Base-by-base conservation (phyloP, 2,113 vertebrate species). In the Melospiza melodia region DNA sequence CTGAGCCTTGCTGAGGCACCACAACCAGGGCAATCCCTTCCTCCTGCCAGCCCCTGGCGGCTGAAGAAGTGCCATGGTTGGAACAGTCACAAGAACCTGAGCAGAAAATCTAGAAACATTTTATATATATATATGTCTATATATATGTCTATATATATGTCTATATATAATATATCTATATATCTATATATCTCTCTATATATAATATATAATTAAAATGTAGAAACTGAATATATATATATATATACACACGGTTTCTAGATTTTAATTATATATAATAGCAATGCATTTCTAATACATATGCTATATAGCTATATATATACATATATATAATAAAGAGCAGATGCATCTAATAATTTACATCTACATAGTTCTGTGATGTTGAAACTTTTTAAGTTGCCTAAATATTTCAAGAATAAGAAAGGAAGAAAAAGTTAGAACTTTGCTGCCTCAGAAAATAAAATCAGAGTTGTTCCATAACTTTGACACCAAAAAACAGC, bases 401-500 rank as follows among this genome's bases (percentile, higher is more conserved):
- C 16, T 52, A 72, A 52, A 8, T 30, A 30, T 59, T 90, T 90
- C 65, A 67, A 76, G 35, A 85, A 43, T 12, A 48, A 68, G 30
- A 73, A 91, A 79, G 18, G 30, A 58, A 82, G 39, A 33, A 71
- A 89, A 72, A 74, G 15, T 22, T 27, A 37, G 10, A 15, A 12
- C 15, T 73, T 57, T 25, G 9, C 22, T 55, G 28, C 13, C 31
- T 30, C 59, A 52, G 55, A 74, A 85, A 63, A 66, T 20, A 48
- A 72, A 89, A 68, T 41, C 9, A 37, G 63, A 88, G 9, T 5
- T 57, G 10, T 65, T 65, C 25, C 15, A 8, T 37, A 78, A 81
- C 5, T n/a, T 58, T 2, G 3, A 27, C 19, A 66, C 11, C 2
- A 49, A 61, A 88, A 86, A n/a, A 1, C 7, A 58, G 0, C 2